These are phyloP conservation scores for Calosoma granatense DNA, from an alignment of 1,140 invertebrate genomes.

Conservation along the genomic window DNA sequence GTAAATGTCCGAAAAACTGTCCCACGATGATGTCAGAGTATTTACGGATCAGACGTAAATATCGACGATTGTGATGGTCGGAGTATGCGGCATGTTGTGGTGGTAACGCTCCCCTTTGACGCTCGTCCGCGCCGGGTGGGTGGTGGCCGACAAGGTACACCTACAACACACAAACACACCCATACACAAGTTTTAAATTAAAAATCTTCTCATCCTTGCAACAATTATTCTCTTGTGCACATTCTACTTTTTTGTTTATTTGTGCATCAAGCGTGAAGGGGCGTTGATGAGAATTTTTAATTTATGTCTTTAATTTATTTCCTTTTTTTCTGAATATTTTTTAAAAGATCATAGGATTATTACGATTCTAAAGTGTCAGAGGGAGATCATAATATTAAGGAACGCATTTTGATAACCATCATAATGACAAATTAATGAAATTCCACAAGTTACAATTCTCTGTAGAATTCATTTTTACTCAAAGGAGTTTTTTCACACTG, in stretches of 20 bases:
- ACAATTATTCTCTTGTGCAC: background rate
- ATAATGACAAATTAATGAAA: too few species aligned
- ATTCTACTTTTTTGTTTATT: too few species aligned
- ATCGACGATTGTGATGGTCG: constrained; percentile 57
- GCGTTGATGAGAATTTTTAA: background rate
- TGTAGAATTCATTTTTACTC: too few species aligned
- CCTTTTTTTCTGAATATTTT: too few species aligned
- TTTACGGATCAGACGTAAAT: constrained; percentile 58
- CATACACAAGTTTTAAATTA: background rate
- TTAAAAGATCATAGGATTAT: too few species aligned
- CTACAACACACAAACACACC: constrained; percentile 47
- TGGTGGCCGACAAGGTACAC: constrained; percentile 84
- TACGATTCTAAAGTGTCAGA: too few species aligned
- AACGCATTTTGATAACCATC: too few species aligned
- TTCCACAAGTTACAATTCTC: too few species aligned
- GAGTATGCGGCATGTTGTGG: constrained; percentile 45
- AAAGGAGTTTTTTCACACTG: too few species aligned
- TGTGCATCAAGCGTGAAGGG: background rate
- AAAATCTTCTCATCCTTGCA: background rate
- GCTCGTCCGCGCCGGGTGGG: constrained; percentile 76
- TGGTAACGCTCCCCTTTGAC: constrained; percentile 49
- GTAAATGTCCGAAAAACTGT: constrained; percentile 87
- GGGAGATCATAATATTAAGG: too few species aligned
- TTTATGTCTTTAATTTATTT: too few species aligned
- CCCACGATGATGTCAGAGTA: constrained; percentile 73